Base-by-base conservation (phyloP, 92 coral and sea anemone species). In the Paramuricea clavata region DNA sequence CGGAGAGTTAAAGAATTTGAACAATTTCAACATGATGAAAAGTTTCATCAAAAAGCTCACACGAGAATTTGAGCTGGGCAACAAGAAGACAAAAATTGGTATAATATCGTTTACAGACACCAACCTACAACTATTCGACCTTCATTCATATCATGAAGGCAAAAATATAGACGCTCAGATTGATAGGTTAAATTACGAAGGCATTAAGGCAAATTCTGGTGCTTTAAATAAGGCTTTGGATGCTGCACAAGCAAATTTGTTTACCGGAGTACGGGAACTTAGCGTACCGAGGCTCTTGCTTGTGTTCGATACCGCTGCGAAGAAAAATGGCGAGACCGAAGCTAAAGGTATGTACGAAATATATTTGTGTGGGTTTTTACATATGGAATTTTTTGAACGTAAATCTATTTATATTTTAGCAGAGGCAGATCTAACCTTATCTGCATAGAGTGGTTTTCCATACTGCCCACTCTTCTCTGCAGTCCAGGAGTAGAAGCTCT, bases 11-110 rank as follows among this genome's bases (percentile, higher is more conserved):
- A 49, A 27, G 27, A 52, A 49, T 25, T 54, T 67, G 68, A 76
- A 76, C 49, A 76, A 76, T 34, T 76, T 76, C 82, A 39, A 76
- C n/a, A 49, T 28, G 67, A 49, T 76, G 44, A 76, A 76, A 54
- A 54, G 39, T 33, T 76, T 76, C 31, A 49, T 76, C 4, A 76
- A 54, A 31, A 76, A 76, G 30, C 82, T 76, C 82, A 54, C 82
- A 0, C 17, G 68, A 33, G 42, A 76, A 5, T 76, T 76, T 52
- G 82, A 76, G 15, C 15, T 54, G 26, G 26, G 65, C 10, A 33
- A 76, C 68, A 76, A 30, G 23, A 76, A 76, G 47, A 49, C 82
- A 76, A 76, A 33, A 49, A 36, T 76, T 12, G 82, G 82, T n/a
- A 0, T 76, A 25, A 33, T 76, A 10, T 76, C 82, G 5, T 49